Conservation (phyloP, 2,888 invertebrate species). For the Sicus ferrugineus region DNA sequence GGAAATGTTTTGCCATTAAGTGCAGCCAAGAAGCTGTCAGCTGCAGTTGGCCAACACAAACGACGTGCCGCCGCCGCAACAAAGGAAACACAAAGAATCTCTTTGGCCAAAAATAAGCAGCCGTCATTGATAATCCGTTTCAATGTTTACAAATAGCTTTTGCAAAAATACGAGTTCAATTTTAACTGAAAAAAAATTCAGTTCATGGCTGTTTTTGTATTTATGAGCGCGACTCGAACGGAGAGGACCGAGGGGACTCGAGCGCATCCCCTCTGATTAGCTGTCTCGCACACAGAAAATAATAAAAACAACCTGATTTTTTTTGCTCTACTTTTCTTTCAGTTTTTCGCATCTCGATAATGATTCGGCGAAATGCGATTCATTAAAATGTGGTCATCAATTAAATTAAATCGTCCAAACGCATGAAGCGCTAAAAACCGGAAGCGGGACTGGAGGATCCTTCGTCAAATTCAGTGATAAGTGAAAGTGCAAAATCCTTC, state of each 20-base stretch:
- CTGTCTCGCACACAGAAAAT: no score
- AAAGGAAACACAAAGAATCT: neutral
- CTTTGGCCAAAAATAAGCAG: neutral
- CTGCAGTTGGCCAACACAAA: neutral
- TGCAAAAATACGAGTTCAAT: neutral
- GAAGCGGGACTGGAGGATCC: no score
- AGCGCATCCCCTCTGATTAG: no score
- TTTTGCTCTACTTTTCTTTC: neutral
- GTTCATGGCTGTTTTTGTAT: conserved; percentile 6
- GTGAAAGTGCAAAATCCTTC: neutral
- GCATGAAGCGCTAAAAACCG: neutral
- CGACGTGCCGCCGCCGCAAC: neutral
- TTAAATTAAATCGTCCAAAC: no score
- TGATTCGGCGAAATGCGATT: no score
- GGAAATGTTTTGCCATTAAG: neutral
- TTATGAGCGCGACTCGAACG: neutral
- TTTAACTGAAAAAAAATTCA: conserved; percentile 11
- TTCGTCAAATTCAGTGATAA: neutral
- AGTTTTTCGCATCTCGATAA: neutral
- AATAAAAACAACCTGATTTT: neutral
- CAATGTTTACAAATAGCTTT: neutral
- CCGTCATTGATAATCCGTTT: neutral
- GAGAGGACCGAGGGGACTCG: neutral
- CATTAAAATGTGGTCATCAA: no score
- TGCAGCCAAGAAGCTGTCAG: neutral